These are phyloP conservation scores for Drosophila simulans DNA, from an alignment of 1,140 invertebrate species.

Conservation along the genomic window DNA sequence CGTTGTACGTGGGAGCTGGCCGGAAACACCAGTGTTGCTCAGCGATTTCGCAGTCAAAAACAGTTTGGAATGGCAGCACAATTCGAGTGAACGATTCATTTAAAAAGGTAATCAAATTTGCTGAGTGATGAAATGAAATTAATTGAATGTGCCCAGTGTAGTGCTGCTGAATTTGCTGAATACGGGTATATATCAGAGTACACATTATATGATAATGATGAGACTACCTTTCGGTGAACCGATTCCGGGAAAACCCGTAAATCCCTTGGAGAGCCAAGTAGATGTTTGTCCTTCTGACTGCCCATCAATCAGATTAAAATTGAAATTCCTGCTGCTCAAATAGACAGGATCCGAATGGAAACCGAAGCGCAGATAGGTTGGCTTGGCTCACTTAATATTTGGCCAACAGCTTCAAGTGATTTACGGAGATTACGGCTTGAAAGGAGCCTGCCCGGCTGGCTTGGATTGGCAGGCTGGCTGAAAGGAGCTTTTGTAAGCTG, in stretches of 20 bases:
- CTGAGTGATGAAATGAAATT: constrained; percentile 1
- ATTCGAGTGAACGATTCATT: too few species aligned
- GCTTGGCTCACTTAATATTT: constrained; percentile 44
- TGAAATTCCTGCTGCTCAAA: constrained; percentile 40
- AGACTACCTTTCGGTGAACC: neutral
- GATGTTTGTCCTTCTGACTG: constrained; percentile 13
- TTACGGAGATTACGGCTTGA: constrained; percentile 46
- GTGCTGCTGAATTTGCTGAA: neutral
- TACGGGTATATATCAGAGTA: neutral
- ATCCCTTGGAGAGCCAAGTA: neutral
- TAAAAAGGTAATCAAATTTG: neutral
- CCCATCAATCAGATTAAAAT: constrained; percentile 54
- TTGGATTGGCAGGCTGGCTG: neutral
- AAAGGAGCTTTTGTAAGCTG: constrained; percentile 59
- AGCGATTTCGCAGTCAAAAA: too few species aligned
- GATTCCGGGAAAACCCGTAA: neutral
- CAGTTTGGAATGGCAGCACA: too few species aligned
- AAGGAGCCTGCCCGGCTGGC: constrained; percentile 10
- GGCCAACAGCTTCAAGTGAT: constrained; percentile 52
- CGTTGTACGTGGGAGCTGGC: too few species aligned
- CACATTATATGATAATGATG: neutral
- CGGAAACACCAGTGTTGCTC: too few species aligned
- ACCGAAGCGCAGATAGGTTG: constrained; percentile 13
- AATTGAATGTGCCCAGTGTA: constrained; percentile 2
- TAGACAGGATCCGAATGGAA: constrained; percentile 23